Base-by-base conservation (phyloP, 2,888 invertebrate genomes). In the Branchipolynoe longqiensis region DNA sequence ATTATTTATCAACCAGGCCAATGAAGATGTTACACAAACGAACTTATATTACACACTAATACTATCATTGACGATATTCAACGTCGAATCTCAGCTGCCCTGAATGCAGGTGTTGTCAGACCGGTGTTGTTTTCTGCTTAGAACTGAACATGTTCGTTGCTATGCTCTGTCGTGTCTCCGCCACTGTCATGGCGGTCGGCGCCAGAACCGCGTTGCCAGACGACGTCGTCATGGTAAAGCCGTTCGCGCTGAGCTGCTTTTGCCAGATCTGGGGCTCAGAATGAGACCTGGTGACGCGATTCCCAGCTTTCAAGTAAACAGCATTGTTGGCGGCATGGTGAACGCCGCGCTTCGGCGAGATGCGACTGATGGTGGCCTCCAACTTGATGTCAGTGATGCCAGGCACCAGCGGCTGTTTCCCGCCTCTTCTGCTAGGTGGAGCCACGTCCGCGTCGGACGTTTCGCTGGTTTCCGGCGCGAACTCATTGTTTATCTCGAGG, bases 401-500 rank as follows among this genome's bases (percentile, higher is more conserved):
- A 2, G 58, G 58, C 4, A 58, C 14, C 58, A 58, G 12, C 0
- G 12, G 36, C 18, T 36, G 22, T 48, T 48, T 18, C 8, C 18
- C 18, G 48, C 18, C n/a, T n/a, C n/a, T n/a, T n/a, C n/a, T n/a
- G 4, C n/a, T 58, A 1, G 3, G 25, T 2, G 28, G 3, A 4
- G 25, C 36, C 48, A 48, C 8, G 48, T 48, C 48, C 48, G 48
- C 48, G 8, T 48, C 48, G 18, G n/a, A n/a, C n/a, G n/a, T n/a
- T 4, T 28, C 62, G 62, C 62, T 31, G 6, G 62, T 62, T 3
- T 31, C 62, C 3, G 62, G 62, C 62, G 69, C 31, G 59, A 78
- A 86, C 78, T 84, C 58, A n/a, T 84, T 84, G 62, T 74, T 85
- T 22, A 87, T 85, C 58, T 87, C 85, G 40, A 87, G 64, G 8